Base-by-base conservation (phyloP, 2,797 vertebrate species). In the Hybognathus amarus region DNA sequence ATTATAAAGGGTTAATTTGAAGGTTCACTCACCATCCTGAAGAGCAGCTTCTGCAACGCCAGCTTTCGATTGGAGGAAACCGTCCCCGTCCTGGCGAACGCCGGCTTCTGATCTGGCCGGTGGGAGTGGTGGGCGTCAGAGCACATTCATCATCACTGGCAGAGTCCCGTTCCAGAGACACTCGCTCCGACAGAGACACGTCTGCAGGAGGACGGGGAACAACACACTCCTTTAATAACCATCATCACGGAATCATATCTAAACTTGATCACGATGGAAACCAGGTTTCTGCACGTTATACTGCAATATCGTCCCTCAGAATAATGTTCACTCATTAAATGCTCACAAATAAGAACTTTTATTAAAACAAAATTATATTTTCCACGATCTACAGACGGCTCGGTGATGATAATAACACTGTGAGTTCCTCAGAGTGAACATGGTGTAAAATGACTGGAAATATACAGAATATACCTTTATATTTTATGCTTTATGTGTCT, bases 21-120 rank as follows among this genome's bases (percentile, higher is more conserved):
- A 15, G 3, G 20, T 27, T 59, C 9, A 13, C 92, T 90, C 84
- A 96, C 95, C 93, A 4, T 95, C 95, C 56, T 91, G 90, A 30
- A 96, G 85, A 10, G 95, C 95, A 0, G 93, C 91, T 54, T 95
- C 93, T 0, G 95, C 93, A 66, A 95, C 91, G 0, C 92, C 83
- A 0, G 66, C 75, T 61, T 47, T 80, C 1, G 70, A 75, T 54
- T 47, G 33, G 0, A 40, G 77, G 52, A 78, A 78, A 0, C 18
- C 71, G 56, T 54, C 82, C 10, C 70, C 73, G 4, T 92, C 90
- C 0, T 22, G 64, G 0, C 84, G 66, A 52, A 79, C 38, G 64
- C 89, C 88, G 15, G 64, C 71, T 59, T 27, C 90, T 0, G 93
- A 90, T 75, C n/a, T 87, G 90, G 79, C 91, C 91, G 8, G 78